Evolutionary conservation across 2,113 vertebrate species (phyloP).

Genomic region (Paramisgurnus dabryanus): DNA sequence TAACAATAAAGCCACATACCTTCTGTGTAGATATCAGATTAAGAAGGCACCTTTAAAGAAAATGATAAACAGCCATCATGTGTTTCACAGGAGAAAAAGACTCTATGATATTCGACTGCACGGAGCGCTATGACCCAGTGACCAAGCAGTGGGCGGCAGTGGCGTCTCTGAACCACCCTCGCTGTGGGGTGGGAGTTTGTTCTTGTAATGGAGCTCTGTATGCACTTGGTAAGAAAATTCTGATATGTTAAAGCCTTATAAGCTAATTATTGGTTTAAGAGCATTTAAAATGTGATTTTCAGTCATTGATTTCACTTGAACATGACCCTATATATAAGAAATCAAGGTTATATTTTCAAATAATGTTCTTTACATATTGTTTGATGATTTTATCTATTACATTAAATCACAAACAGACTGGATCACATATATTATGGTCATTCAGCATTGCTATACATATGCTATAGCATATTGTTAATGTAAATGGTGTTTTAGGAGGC

Average conservation of each 20-base stretch:
- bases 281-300: too few species aligned
- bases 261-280: too few species aligned
- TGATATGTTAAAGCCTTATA: neutral
- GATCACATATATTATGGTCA: too few species aligned
- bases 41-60: neutral
- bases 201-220: conserved; percentile 93
- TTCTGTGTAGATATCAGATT: too few species aligned
- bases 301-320: too few species aligned
- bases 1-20: too few species aligned
- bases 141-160: conserved; percentile 95
- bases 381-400: too few species aligned
- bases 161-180: conserved; percentile 91
- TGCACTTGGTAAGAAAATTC: conserved; percentile 83
- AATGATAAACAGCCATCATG: neutral
- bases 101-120: conserved; percentile 97
- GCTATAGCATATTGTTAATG: neutral
- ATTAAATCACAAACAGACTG: too few species aligned
- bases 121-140: conserved; percentile 94
- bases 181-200: conserved; percentile 91
- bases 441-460: neutral
- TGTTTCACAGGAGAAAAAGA: conserved; percentile 86
- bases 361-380: too few species aligned
- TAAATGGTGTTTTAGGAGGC: conserved; percentile 77
- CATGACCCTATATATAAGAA: too few species aligned
- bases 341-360: too few species aligned